phyloP scores from a whole-genome alignment of 1,140 invertebrate genomes.

The Drosophila dunni region DNA sequence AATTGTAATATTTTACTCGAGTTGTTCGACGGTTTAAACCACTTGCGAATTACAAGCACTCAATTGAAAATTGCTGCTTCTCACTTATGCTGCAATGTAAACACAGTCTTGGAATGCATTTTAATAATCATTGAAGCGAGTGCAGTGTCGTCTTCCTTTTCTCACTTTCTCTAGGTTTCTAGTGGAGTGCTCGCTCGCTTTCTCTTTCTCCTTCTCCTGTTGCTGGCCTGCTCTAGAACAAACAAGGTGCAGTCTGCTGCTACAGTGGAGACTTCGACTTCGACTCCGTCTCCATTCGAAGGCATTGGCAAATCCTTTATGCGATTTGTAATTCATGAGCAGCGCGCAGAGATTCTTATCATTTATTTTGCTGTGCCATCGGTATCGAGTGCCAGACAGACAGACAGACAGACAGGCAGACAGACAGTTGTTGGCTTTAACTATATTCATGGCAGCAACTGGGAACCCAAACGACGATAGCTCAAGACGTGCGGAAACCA shows the following conservation, averaged over 20 bases:
- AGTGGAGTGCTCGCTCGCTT: not conserved
- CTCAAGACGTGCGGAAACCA: conserved; percentile 81
- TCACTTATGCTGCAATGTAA: conserved; percentile 6
- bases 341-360: conserved; percentile 80
- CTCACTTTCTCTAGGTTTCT: not conserved
- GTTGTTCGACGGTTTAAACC: conserved; percentile 6
- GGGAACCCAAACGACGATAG: conserved; percentile 49
- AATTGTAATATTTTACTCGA: conserved; percentile 2
- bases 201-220: not conserved
- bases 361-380: conserved; percentile 78
- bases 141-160: not conserved
- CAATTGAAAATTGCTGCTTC: conserved; percentile 22
- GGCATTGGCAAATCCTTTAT: conserved; percentile 80
- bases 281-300: conserved; percentile 35
- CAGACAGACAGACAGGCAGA: conserved; percentile 37
- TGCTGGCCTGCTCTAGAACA: conserved; percentile 14
- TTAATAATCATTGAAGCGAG: conserved; percentile 24
- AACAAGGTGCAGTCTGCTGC: conserved; percentile 50
- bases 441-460: conserved; percentile 74
- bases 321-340: conserved; percentile 82
- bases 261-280: conserved; percentile 2
- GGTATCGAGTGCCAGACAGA: conserved; percentile 46
- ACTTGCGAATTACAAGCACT: conserved; percentile 39
- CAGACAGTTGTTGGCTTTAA: conserved; percentile 56
- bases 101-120: conserved; percentile 29